phyloP scores from a whole-genome alignment of 2,888 invertebrate species.

The Amiota mariae region DNA sequence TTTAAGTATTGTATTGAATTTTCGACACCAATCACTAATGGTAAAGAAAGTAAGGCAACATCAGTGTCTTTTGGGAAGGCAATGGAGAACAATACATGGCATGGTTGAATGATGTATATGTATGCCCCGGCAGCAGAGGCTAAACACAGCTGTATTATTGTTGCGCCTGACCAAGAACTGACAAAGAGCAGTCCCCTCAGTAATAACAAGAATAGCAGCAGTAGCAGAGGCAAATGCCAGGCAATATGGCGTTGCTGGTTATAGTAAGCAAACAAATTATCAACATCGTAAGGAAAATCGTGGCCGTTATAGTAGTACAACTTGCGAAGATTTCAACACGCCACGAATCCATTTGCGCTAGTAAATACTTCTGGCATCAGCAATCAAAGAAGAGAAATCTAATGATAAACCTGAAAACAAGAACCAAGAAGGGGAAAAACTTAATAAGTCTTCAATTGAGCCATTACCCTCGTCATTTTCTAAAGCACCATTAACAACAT shows the following conservation, averaged over 20 bases:
- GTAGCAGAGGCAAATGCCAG: slow-evolving; percentile 1
- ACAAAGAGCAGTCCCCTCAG: slow-evolving; percentile 49
- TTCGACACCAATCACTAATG: background rate
- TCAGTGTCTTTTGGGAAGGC: background rate
- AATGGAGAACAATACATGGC: slow-evolving; percentile 37
- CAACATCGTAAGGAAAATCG: slow-evolving; percentile 56
- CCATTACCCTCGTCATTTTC: slow-evolving; percentile 1
- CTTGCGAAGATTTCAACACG: slow-evolving; percentile 55
- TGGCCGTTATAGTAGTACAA: slow-evolving; percentile 53
- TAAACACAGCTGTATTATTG: background rate
- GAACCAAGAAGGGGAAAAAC: slow-evolving; percentile 49
- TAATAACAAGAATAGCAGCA: slow-evolving; percentile 46
- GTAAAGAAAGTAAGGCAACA: background rate
- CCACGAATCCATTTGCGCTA: slow-evolving; percentile 60
- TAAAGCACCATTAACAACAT: slow-evolving; percentile 5
- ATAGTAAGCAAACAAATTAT: too few relatives aligned
- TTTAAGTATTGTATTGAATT: background rate
- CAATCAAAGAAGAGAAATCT: slow-evolving; percentile 57
- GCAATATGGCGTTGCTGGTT: slow-evolving; percentile 9
- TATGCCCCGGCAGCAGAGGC: slow-evolving; percentile 40
- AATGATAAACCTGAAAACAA: slow-evolving; percentile 54
- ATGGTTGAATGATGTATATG: slow-evolving; percentile 62
- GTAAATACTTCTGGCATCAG: slow-evolving; percentile 52
- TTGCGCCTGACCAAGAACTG: slow-evolving; percentile 56
- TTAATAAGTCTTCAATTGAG: slow-evolving; percentile 11